Base-by-base conservation (phyloP, 2,888 invertebrate species). In the Pristionchus entomophagus region DNA sequence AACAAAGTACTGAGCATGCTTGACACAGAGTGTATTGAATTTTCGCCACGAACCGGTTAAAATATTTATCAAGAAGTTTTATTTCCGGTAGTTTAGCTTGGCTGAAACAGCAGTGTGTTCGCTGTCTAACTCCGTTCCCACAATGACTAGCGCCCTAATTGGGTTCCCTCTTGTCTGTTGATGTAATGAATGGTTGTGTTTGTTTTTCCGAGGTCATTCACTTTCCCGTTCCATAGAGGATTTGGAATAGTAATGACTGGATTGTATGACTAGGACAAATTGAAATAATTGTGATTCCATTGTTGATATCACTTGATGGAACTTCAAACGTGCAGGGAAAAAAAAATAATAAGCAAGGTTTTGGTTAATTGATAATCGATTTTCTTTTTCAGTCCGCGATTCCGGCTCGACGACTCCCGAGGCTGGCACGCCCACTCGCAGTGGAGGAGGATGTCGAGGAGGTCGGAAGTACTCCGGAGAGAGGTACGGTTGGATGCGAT, bases 371-470 rank as follows among this genome's bases (percentile, higher is more conserved):
- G n/a, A n/a, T n/a, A n/a, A n/a, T n/a, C n/a, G n/a, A 69, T 41
- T 26, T 2, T 5, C 5, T 14, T 73, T 59, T 88, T 53, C 73
- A 88, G 88, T 88, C 35, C 87, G 88, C 22, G 90, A 88, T 22
- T 89, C 89, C 19, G 90, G 90, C 29, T 88, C 88, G 65, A 90
- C 90, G n/a, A 90, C 90, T 4, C 90, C 90, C 1, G 90, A 90
- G 81, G 90, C 90, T 14, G 87, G 85, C 8, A 85, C 85, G 38
- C 85, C 85, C 38, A 85, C 73, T 1, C 73, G 77, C 32, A 85
- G 65, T 65, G 41, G 49, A 38, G 56, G 56, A 35, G 38, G 59
- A 10, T 53, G 56, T 12, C 1, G 56, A 2, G 41, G 59, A 22
- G 82, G 59, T 14, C 29, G 49, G 35, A 84, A 77, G 85, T 56